Evolutionary conservation across 1,140 invertebrate genomes (phyloP), one percentile per base, ranked within the genome.

Genomic region (Lepidurus packardi): DNA sequence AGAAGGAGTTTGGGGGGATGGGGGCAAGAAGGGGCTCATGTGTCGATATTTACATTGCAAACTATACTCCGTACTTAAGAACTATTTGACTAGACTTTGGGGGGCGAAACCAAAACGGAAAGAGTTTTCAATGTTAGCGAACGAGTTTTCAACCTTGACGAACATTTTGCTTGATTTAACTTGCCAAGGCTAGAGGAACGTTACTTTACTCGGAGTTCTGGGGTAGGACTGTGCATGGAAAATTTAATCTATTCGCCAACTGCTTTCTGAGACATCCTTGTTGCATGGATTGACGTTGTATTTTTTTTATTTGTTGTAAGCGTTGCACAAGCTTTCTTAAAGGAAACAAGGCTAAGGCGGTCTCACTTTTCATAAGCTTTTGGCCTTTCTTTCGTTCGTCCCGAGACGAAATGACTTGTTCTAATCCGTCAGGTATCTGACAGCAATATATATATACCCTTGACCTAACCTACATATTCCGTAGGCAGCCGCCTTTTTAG

Each of bases 31-130:
- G 21, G 53, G 53, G 16, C 13, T 65, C 53, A 21, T 11, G 13
- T 65, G 53, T 65, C 53, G 53, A 65, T 65, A 65, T 65, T 65
- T 65, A 16, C 53, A 65, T 21, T 21, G 13, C 53, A n/a, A 65
- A 65, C 53, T 65, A 16, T 65, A 21, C n/a, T 21, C 0, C 21
- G 8, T 16, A 65, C 10, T 65, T 65, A 65, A 21, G 53, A 65
- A 7, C 13, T 16, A 47, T 47, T 47, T 47, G 16, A 1, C 10
- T 10, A 13, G 53, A 21, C 16, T 21, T 21, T 65, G 53, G 53
- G 13, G 13, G 21, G n/a, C 21, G 53, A 13, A 65, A 65, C 53
- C 53, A 7, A 65, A 65, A 65, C 3, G 21, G 53, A 65, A 65
- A 9, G 53, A 10, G 45, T 65, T 65, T 65, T 65, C 8, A 9